These are phyloP conservation scores for Drosophila vallismaia DNA, from an alignment of 2,888 invertebrate species.

Conservation along the genomic window DNA sequence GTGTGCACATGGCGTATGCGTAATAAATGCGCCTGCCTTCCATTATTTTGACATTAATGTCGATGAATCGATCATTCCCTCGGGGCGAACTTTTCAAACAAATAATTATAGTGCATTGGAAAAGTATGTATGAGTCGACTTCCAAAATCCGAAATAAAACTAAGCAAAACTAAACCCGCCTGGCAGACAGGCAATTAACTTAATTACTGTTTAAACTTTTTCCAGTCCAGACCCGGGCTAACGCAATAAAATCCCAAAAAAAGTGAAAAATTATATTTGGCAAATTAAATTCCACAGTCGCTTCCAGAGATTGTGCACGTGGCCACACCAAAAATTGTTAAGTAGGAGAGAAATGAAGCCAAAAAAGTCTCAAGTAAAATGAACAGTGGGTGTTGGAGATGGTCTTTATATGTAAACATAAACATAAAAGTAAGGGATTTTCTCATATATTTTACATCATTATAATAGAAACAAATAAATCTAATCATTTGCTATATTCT, in stretches of 20 bases:
- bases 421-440: too few relatives aligned
- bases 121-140: conserved; percentile 20
- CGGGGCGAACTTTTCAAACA: conserved; percentile 1
- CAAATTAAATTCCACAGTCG: conserved; percentile 55
- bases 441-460: too few relatives aligned
- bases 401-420: too few relatives aligned
- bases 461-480: too few relatives aligned
- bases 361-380: conserved; percentile 31
- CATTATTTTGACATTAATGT: conserved; percentile 70
- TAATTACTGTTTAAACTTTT: conserved; percentile 57
- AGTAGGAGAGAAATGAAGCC: conserved; percentile 48
- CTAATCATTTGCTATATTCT: too few relatives aligned
- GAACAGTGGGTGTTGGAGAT: conserved; percentile 2
- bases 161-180: conserved; percentile 25
- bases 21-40: conserved; percentile 58
- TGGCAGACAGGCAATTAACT: conserved; percentile 58
- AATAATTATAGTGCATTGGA: conserved; percentile 33
- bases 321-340: conserved; percentile 31
- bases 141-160: not conserved
- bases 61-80: conserved; percentile 61
- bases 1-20: conserved; percentile 67
- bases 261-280: conserved; percentile 47
- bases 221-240: not conserved
- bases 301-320: conserved; percentile 40
- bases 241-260: conserved; percentile 2